Evolutionary conservation across 2,888 invertebrate species (phyloP).

Genomic region (Xylophagus ater): DNA sequence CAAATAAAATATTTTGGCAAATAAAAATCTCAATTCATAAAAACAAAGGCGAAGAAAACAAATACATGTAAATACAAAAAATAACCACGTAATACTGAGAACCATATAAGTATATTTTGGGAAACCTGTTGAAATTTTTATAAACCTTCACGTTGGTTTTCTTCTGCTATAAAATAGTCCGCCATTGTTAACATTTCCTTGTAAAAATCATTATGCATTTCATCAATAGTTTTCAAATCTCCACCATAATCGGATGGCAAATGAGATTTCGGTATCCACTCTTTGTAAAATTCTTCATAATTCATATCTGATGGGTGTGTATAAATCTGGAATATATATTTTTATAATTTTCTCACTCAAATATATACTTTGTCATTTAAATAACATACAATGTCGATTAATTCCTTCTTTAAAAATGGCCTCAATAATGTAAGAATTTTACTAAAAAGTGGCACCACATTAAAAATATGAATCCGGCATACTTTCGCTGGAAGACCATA

Average conservation of each 20-base stretch:
- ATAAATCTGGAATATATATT: slow-evolving; percentile 41
- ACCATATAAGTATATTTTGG: too few relatives aligned
- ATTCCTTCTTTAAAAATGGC: slow-evolving; percentile 48
- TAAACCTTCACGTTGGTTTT: slow-evolving; percentile 14
- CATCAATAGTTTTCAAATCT: slow-evolving; percentile 29
- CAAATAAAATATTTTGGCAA: too few relatives aligned
- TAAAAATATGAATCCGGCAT: slow-evolving; percentile 53
- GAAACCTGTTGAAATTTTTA: too few relatives aligned
- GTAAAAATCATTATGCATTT: slow-evolving; percentile 16
- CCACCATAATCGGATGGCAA: slow-evolving; percentile 54
- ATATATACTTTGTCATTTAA: background rate
- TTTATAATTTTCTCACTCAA: background rate
- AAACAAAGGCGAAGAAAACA: too few relatives aligned
- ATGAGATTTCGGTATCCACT: slow-evolving; percentile 44
- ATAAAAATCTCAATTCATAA: too few relatives aligned
- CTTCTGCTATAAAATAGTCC: slow-evolving; percentile 19
- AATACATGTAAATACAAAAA: too few relatives aligned
- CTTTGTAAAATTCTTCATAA: slow-evolving; percentile 45
- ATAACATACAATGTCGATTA: slow-evolving; percentile 41
- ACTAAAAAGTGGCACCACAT: slow-evolving; percentile 45
- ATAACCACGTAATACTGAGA: too few relatives aligned
- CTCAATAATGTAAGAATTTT: slow-evolving; percentile 45
- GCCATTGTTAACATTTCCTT: slow-evolving; percentile 12
- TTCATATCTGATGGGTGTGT: slow-evolving; percentile 47
- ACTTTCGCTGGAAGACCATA: slow-evolving; percentile 54